These are phyloP conservation scores for Oasisia sp. DNA, from an alignment of 2,888 invertebrate genomes.

Conservation along the genomic window DNA sequence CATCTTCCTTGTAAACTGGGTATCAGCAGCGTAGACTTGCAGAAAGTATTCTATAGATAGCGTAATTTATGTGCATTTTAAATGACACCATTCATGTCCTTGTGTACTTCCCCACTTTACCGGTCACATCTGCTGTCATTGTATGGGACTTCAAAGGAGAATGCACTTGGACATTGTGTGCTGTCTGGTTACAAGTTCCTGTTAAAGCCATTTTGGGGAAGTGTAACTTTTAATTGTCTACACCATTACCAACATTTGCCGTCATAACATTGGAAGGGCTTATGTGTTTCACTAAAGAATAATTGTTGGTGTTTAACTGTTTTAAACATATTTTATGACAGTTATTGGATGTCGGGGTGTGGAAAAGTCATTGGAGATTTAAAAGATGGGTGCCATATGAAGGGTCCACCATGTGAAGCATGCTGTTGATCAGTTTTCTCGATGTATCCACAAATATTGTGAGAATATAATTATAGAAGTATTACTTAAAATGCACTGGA, in stretches of 20 bases:
- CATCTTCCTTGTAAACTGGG: neutral
- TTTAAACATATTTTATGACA: neutral
- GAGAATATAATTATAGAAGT: neutral
- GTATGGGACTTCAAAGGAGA: neutral
- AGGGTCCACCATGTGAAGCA: too few species aligned
- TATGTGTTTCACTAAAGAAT: neutral
- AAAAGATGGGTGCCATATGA: too few species aligned
- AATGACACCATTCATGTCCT: neutral
- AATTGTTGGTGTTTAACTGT: neutral
- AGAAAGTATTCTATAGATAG: constrained; percentile 6
- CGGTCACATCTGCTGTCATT: neutral
- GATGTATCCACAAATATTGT: too few species aligned
- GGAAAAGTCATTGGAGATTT: too few species aligned
- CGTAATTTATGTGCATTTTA: constrained; percentile 13
- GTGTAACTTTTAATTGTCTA: neutral
- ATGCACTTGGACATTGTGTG: neutral
- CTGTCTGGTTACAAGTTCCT: neutral
- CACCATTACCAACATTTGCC: neutral
- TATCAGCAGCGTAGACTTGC: neutral
- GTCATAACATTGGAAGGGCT: neutral
- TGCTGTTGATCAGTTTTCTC: too few species aligned
- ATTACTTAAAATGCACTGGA: neutral
- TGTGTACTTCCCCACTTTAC: neutral
- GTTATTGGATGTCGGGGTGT: neutral
- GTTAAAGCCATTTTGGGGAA: neutral